Evolutionary conservation across 2,797 vertebrate genomes (phyloP), one percentile per base, ranked within the genome.

Genomic region (Chiropotes sagulatus): DNA sequence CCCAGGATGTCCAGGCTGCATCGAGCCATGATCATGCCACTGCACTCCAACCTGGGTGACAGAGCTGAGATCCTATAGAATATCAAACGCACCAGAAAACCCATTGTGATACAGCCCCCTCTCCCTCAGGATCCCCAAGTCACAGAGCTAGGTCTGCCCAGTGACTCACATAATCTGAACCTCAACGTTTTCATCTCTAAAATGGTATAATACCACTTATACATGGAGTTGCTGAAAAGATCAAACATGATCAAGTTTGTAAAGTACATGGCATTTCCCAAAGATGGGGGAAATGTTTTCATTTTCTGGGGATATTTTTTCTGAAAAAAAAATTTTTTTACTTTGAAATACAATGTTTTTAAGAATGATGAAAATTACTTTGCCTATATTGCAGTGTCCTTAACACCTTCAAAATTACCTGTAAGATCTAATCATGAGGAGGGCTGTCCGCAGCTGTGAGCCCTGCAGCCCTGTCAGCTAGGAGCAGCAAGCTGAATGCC

Each of bases 131-230:
- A 84, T 39, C 41, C 75, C 26, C 46, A 89, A 90, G 84, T 39
- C 36, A 58, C 87, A 78, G 36, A 67, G 17, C 80, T 93, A 33
- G 36, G 48, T 58, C 30, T 54, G 44, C 26, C 50, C 57, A 61
- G 82, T 24, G 75, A 94, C 14, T 94, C 36, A 52, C 5, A 0
- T 57, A 81, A 88, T 22, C 30, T 30, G 52, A 97, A 93, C 19
- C 33, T 57, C 22, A 33, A 30, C 79, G 70, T 90, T 96, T 75
- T 96, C 82, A 93, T 86, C 72, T 90, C 70, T 91, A 73, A 91
- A 93, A 88, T 70, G n/a, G 46, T 5, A 11, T n/a, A 93, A 80
- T 44, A 93, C 12, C n/a, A 82, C 14, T 81, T 88, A 50, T 11
- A 24, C 82, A 84, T 5, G 14, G 44, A 28, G 24, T 50, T 80